Conservation (phyloP, 2,797 vertebrate species). For the Sebastes flavidus region DNA sequence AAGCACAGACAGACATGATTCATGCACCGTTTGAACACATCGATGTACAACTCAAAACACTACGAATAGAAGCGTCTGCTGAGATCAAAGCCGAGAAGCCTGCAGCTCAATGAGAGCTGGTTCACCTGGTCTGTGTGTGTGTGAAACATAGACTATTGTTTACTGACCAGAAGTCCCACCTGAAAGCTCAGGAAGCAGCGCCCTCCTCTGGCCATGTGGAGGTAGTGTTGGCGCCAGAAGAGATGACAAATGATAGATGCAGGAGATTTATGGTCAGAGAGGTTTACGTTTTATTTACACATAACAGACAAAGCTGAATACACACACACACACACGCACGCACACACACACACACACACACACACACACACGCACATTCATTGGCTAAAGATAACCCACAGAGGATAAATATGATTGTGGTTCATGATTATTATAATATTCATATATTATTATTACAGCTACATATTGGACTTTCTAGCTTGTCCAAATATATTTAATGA, state of each 20-base stretch:
- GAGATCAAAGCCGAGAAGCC: background rate
- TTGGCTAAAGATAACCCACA: background rate
- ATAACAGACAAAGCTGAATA: background rate
- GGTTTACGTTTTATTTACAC: conserved; percentile 14
- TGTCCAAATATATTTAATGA: background rate
- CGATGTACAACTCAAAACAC: background rate
- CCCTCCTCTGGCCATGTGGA: conserved; percentile 60
- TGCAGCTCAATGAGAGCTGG: background rate
- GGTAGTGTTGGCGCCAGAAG: background rate
- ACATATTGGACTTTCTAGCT: background rate
- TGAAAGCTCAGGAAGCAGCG: conserved; percentile 33
- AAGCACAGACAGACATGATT: background rate
- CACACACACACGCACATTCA: background rate
- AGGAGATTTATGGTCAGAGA: background rate
- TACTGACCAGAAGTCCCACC: background rate
- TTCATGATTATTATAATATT: background rate
- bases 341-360: too few species aligned
- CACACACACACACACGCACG: background rate
- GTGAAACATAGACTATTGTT: conserved; percentile 6
- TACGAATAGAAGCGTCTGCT: background rate
- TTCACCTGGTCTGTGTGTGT: conserved; percentile 15
- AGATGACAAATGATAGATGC: background rate
- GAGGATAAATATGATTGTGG: background rate
- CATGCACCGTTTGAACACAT: background rate
- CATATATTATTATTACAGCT: background rate